Percentiles rank a stretch among this genome's conserved stretches.
phyloP scores from a whole-genome alignment of 2,888 invertebrate genomes.

The Papilio gigon region DNA sequence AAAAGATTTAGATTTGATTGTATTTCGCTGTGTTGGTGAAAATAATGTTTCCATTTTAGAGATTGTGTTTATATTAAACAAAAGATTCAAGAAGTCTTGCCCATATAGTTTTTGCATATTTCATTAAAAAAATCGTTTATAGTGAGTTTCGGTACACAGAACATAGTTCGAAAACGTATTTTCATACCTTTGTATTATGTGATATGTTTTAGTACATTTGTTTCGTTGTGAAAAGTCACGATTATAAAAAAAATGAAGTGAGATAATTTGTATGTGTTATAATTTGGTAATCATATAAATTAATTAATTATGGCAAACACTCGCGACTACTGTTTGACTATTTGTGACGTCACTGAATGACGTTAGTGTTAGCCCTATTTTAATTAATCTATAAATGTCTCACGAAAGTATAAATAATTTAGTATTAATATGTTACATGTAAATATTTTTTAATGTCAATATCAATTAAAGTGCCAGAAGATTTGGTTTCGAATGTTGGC shows the following conservation, averaged over 20 bases:
- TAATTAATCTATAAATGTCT: too few relatives aligned
- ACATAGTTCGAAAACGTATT: neutral
- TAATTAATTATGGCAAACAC: too few relatives aligned
- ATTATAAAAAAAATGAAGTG: slow-evolving; percentile 54
- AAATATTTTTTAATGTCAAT: slow-evolving; percentile 62
- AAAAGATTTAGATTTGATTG: slow-evolving; percentile 17
- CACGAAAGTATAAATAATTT: too few relatives aligned
- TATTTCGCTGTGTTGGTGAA: slow-evolving; percentile 16
- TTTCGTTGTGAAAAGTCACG: neutral
- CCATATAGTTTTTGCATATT: slow-evolving; percentile 31
- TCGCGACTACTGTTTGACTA: too few relatives aligned
- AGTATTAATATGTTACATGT: slow-evolving; percentile 56
- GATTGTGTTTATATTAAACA: slow-evolving; percentile 7
- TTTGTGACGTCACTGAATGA: too few relatives aligned
- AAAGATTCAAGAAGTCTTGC: slow-evolving; percentile 36
- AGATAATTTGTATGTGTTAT: slow-evolving; percentile 58
- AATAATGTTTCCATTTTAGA: slow-evolving; percentile 38
- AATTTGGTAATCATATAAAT: too few relatives aligned
- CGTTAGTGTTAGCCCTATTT: too few relatives aligned
- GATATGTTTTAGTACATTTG: neutral
- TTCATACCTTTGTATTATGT: neutral
- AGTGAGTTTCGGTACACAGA: too few relatives aligned
- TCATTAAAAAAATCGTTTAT: too few relatives aligned
- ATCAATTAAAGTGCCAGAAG: slow-evolving; percentile 75
- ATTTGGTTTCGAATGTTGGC: slow-evolving; percentile 51